phyloP scores from a whole-genome alignment of 2,888 invertebrate species.

The Abscondita cerata region DNA sequence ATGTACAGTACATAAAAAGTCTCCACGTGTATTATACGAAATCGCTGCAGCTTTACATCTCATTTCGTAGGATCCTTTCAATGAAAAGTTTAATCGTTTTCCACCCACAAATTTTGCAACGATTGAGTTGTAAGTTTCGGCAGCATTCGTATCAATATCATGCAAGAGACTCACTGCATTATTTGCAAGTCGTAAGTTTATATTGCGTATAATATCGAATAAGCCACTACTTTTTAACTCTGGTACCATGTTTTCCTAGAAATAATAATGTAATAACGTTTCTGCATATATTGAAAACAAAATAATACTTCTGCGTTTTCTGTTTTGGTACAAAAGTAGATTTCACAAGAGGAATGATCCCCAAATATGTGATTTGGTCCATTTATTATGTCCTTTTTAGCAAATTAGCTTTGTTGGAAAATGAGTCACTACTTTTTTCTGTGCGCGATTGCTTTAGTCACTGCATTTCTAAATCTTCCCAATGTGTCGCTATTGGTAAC shows the following conservation, averaged over 20 bases:
- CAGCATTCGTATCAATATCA: conserved; percentile 42
- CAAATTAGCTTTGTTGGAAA: neutral
- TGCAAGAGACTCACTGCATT: conserved; percentile 5
- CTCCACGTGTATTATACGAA: conserved; percentile 39
- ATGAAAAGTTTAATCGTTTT: conserved; percentile 46
- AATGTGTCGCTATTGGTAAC: conserved; percentile 1
- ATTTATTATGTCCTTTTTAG: conserved; percentile 1
- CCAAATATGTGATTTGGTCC: conserved; percentile 5
- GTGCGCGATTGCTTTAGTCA: conserved; percentile 8
- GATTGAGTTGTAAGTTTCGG: conserved; percentile 44
- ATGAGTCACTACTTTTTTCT: neutral
- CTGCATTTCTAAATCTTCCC: conserved; percentile 15
- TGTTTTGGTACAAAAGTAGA: neutral
- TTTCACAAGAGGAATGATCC: neutral
- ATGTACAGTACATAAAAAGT: neutral
- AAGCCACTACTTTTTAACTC: conserved; percentile 1
- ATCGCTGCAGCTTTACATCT: conserved; percentile 46
- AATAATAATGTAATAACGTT: neutral
- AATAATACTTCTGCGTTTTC: neutral
- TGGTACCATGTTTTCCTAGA: conserved; percentile 1
- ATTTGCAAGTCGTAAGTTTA: neutral
- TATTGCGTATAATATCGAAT: neutral
- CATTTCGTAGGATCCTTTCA: conserved; percentile 43
- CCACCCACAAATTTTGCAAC: conserved; percentile 48
- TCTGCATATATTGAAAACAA: neutral